These are phyloP conservation scores for Aldrovandia affinis DNA, from an alignment of 2,797 vertebrate genomes.

Conservation along the genomic window DNA sequence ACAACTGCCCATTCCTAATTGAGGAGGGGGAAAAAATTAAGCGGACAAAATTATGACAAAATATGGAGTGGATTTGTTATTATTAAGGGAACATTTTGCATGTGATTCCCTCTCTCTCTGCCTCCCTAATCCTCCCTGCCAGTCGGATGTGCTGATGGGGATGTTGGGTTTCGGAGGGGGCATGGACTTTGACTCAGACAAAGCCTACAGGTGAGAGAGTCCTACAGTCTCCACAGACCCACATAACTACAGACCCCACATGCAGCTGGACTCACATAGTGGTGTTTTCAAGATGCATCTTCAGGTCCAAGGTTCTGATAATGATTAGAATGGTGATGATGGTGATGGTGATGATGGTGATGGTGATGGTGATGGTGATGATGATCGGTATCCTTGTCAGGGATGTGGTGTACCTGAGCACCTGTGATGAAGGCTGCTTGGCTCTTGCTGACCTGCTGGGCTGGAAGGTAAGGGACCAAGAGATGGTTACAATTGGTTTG, in stretches of 20 bases:
- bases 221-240: background rate
- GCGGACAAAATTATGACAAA: too few relatives aligned
- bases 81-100: too few relatives aligned
- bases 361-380: background rate
- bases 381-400: conserved; percentile 58
- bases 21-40: too few relatives aligned
- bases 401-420: conserved; percentile 86
- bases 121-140: conserved; percentile 10
- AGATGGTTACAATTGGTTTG: too few relatives aligned
- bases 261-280: background rate
- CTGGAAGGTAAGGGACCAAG: conserved; percentile 80
- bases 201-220: conserved; percentile 84
- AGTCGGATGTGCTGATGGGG: conserved; percentile 81
- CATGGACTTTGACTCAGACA: conserved; percentile 92
- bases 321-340: background rate
- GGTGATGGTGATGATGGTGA: background rate
- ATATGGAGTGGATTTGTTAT: background rate
- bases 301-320: background rate
- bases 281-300: background rate
- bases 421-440: conserved; percentile 88
- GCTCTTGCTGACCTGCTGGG: conserved; percentile 85
- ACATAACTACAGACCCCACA: background rate
- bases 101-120: background rate
- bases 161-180: conserved; percentile 83
- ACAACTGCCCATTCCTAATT: too few relatives aligned